phyloP scores from a whole-genome alignment of 1,140 invertebrate species.

The Anthonomus grandis region DNA sequence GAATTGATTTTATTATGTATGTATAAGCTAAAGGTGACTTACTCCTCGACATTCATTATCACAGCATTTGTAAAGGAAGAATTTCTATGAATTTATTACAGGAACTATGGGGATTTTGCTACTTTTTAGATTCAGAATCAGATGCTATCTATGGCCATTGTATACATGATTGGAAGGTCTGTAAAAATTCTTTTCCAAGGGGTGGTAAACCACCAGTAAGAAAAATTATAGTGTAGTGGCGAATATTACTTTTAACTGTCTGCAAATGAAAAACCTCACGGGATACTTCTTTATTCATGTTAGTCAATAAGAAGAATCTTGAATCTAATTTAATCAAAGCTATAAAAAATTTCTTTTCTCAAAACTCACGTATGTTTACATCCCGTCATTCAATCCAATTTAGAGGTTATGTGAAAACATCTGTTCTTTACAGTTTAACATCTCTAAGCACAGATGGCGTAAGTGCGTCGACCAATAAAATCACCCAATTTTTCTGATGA shows the following conservation, averaged over 20 bases:
- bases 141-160: constrained; percentile 57
- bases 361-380: too few species aligned
- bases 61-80: constrained; percentile 53
- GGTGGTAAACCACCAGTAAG: constrained; percentile 52
- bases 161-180: constrained; percentile 68
- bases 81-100: constrained; percentile 61
- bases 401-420: too few species aligned
- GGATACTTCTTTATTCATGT: constrained; percentile 1
- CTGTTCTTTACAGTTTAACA: too few species aligned
- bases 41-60: constrained; percentile 53
- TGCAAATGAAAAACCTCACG: not conserved
- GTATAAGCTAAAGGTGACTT: constrained; percentile 58
- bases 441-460: too few species aligned
- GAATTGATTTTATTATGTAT: constrained; percentile 80
- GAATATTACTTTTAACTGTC: constrained; percentile 1
- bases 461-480: too few species aligned
- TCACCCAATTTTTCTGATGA: too few species aligned
- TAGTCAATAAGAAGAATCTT: too few species aligned
- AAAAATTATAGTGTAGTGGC: not conserved
- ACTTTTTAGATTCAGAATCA: constrained; percentile 54
- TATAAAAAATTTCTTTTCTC: too few species aligned
- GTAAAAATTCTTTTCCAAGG: constrained; percentile 65
- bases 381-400: too few species aligned
- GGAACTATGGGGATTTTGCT: constrained; percentile 52
- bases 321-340: too few species aligned